These are phyloP conservation scores for Paratilapia polleni DNA, from an alignment of 2,113 vertebrate species.

Conservation along the genomic window DNA sequence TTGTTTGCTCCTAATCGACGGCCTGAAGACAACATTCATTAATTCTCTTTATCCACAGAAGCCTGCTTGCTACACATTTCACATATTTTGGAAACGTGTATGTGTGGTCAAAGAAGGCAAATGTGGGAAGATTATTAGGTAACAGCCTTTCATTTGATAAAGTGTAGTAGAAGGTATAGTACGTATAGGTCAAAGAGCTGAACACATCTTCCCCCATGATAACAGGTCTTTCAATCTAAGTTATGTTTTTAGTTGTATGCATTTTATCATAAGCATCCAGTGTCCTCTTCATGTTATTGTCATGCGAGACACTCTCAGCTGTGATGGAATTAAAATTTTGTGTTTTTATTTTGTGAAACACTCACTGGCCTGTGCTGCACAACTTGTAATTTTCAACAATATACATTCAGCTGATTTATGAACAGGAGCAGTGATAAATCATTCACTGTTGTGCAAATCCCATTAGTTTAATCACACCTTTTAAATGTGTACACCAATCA, in stretches of 20 bases:
- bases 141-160: background rate
- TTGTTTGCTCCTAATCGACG: background rate
- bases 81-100: background rate
- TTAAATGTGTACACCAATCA: background rate
- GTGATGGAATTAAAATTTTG: accelerated
- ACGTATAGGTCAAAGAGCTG: background rate
- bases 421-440: background rate
- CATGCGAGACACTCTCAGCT: background rate
- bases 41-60: background rate
- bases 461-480: background rate
- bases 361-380: background rate
- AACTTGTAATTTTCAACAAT: background rate
- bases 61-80: background rate
- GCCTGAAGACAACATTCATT: background rate
- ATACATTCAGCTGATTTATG: background rate
- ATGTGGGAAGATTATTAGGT: background rate
- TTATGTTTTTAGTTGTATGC: background rate
- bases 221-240: background rate
- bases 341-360: background rate
- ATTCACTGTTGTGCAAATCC: background rate
- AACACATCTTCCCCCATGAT: background rate
- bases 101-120: background rate
- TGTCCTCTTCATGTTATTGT: background rate
- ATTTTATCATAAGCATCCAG: no score
- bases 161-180: background rate